Conservation (phyloP, 2,797 vertebrate species). For the Sebastes miniatus region DNA sequence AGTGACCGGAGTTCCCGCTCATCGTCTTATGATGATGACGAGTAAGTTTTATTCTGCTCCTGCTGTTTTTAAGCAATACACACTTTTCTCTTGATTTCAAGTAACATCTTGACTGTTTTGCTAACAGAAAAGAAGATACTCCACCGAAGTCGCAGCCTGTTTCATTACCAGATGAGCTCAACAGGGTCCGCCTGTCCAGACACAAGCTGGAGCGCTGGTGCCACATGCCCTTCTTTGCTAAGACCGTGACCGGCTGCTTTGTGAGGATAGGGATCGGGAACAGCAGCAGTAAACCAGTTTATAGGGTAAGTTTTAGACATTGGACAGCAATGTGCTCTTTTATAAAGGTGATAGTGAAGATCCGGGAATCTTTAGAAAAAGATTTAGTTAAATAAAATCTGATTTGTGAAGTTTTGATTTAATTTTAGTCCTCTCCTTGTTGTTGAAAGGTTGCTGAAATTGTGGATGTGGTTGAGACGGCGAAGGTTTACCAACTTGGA, state of each 20-base stretch:
- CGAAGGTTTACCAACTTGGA: constrained; percentile 97
- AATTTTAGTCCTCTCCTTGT: background rate
- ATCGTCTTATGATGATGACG: constrained; percentile 95
- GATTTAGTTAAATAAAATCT: background rate
- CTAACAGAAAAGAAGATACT: constrained; percentile 90
- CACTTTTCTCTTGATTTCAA: background rate
- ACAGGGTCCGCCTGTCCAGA: constrained; percentile 92
- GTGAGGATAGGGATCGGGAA: constrained; percentile 98
- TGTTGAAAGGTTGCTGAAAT: constrained; percentile 93
- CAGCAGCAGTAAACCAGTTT: constrained; percentile 98
- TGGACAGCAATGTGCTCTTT: background rate
- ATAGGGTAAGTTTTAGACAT: constrained; percentile 84
- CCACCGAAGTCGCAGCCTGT: constrained; percentile 96
- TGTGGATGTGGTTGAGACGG: constrained; percentile 96
- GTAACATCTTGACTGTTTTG: background rate
- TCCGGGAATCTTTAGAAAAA: background rate
- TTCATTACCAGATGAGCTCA: constrained; percentile 94
- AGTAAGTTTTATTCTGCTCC: constrained; percentile 82
- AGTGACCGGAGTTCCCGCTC: constrained; percentile 94
- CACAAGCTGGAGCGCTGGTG: constrained; percentile 99
- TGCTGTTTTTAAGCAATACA: background rate
- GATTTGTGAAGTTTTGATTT: background rate
- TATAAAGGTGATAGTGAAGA: background rate
- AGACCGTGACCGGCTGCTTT: constrained; percentile 97
- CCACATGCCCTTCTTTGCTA: constrained; percentile 99